Evolutionary conservation across 2,113 vertebrate species (phyloP), one percentile per base, ranked within the genome.

Genomic region (Oriolus oriolus): DNA sequence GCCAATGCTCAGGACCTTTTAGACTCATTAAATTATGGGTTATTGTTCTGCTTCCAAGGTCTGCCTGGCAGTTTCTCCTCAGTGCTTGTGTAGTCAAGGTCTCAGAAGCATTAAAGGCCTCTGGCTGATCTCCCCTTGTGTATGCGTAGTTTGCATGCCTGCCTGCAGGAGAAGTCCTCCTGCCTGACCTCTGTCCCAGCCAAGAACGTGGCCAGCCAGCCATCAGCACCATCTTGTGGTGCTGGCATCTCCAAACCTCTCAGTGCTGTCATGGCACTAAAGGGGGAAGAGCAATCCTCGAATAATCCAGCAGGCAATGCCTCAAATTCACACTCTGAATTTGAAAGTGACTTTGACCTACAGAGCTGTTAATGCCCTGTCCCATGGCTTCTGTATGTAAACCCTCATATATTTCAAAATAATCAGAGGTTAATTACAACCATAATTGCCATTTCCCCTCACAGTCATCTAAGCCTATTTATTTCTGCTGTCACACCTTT

Each of bases 161-260:
- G 70, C 66, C 84, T 80, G 7, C 27, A 45, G 56, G 39, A 94
- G 21, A 88, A 75, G 13, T 70, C 42, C 54, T 80, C 50, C 19
- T 31, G 50, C 47, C 82, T 88, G 50, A 60, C 61, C 39, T 56
- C 63, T 3, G 2, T 45, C 47, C 35, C 27, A 83, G 54, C 44
- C 65, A 37, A 59, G 52, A 81, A 68, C 0, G 0, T 21, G 69
- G 70, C 65, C 81, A 60, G 61, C 12, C 54, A 70, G 56, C 57
- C 82, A 84, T 78, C 75, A 95, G 79, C 92, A 88, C 59, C 90
- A 90, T 88, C 93, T 77, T 90, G 93, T 77, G 95, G 64, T 86
- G 23, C 77, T 87, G 91, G 41, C 78, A 73, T 33, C 84, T 54
- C 70, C 59, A 76, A 70, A 54, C 7, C 30, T 45, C 63, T 30